phyloP scores from a whole-genome alignment of 2,113 vertebrate genomes.

The Girardinichthys multiradiatus region DNA sequence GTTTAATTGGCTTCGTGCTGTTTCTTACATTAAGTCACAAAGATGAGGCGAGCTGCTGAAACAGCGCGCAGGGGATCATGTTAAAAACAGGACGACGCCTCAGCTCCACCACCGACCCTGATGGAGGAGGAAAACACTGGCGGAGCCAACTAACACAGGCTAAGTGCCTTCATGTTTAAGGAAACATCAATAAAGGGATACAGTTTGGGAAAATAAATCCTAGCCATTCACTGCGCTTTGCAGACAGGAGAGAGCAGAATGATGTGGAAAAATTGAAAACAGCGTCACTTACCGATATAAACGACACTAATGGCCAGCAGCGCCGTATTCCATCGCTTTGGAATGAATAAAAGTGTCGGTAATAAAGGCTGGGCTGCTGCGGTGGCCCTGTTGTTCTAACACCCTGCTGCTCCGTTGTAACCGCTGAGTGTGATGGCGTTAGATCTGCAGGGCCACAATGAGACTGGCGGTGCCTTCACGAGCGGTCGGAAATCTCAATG shows the following conservation, averaged over 20 bases:
- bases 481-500: slow-evolving; percentile 2
- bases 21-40: not conserved
- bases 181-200: not conserved
- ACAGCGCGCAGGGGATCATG: not conserved
- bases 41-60: not conserved
- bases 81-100: not conserved
- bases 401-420: slow-evolving; percentile 37
- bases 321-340: slow-evolving; percentile 52
- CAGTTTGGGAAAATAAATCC: slow-evolving; percentile 9
- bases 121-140: not conserved
- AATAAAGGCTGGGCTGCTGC: not conserved
- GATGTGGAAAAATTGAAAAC: not conserved
- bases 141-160: no score
- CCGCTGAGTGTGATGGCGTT: slow-evolving; percentile 72
- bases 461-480: slow-evolving; percentile 55
- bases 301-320: slow-evolving; percentile 38
- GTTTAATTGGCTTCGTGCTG: not conserved
- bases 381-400: slow-evolving; percentile 35
- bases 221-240: slow-evolving; percentile 35
- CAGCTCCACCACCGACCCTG: not conserved
- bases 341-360: not conserved
- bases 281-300: slow-evolving; percentile 53
- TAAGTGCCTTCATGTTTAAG: not conserved
- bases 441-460: slow-evolving; percentile 67
- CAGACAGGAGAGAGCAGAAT: not conserved